A percentile compares a stretch with the other conserved stretches of the same genome.
phyloP scores from a whole-genome alignment of 2,113 vertebrate species.

The Hipposideros armiger region DNA sequence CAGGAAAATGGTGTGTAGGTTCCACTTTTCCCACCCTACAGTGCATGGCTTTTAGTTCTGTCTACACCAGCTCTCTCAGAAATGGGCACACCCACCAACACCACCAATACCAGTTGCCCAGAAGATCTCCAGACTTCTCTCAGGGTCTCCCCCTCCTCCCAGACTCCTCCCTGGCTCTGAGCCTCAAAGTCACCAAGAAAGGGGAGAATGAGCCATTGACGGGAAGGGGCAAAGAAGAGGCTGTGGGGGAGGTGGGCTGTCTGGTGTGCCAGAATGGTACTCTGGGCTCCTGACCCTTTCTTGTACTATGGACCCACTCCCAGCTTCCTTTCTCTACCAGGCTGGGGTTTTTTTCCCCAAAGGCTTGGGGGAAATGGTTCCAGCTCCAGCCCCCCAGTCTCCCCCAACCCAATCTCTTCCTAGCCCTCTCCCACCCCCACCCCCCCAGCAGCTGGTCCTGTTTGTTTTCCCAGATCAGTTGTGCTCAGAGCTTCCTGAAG shows the following conservation, averaged over 20 bases:
- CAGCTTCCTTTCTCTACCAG: background rate
- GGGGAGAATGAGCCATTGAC: background rate
- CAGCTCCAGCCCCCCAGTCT: background rate
- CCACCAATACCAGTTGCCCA: background rate
- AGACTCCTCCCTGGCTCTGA: background rate
- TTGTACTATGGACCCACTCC: background rate
- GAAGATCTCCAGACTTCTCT: background rate
- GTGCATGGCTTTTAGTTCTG: background rate
- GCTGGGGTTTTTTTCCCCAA: background rate
- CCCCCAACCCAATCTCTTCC: background rate
- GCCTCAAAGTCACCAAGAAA: background rate
- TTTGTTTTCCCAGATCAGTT: slow-evolving; percentile 79
- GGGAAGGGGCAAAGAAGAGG: background rate
- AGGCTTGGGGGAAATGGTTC: background rate
- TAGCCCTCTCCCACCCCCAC: background rate
- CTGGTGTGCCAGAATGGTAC: background rate
- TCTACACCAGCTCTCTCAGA: background rate
- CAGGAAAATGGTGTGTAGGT: background rate
- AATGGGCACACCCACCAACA: background rate
- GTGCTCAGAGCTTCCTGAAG: slow-evolving; percentile 87
- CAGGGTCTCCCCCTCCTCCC: too few species aligned
- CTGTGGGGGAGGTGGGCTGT: background rate
- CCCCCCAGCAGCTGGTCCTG: slow-evolving; percentile 77
- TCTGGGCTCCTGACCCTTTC: background rate
- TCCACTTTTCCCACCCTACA: background rate